These are phyloP conservation scores for Oligia latruncula DNA, from an alignment of 2,888 invertebrate genomes.

Conservation along the genomic window DNA sequence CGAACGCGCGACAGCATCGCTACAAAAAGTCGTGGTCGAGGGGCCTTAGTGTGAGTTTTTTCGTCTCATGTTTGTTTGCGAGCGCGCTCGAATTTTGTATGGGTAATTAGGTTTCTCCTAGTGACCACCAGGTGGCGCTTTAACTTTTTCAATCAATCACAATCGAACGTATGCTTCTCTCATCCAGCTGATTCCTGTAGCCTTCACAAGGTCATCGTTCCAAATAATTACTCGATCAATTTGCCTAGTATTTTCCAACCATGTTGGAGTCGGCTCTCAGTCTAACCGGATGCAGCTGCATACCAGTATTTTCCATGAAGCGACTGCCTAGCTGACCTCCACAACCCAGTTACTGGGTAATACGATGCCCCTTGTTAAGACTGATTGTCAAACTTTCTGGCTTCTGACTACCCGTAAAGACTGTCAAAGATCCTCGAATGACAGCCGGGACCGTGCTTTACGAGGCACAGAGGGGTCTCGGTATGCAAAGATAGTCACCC, in stretches of 20 bases:
- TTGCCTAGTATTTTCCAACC: neutral
- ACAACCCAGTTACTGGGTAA: neutral
- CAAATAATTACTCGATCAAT: neutral
- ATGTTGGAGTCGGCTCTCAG: neutral
- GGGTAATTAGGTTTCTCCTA: no score
- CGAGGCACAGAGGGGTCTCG: neutral
- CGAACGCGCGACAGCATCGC: no score
- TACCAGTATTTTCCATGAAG: neutral
- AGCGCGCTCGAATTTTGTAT: no score
- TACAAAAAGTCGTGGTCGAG: no score
- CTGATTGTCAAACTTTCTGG: neutral
- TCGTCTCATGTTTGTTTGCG: no score
- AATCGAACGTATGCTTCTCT: neutral
- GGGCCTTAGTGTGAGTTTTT: no score
- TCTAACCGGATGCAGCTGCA: neutral
- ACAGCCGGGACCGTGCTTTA: neutral
- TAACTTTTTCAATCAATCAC: no score
- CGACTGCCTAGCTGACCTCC: neutral
- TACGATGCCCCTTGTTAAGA: neutral
- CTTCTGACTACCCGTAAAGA: neutral
- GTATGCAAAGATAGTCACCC: neutral
- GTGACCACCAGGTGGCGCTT: no score
- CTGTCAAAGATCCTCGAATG: neutral
- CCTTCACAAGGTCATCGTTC: neutral
- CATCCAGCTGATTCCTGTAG: neutral